Evolutionary conservation across 1,140 invertebrate species (phyloP), one percentile per base, ranked within the genome.

Genomic region (Penaeus indicus): DNA sequence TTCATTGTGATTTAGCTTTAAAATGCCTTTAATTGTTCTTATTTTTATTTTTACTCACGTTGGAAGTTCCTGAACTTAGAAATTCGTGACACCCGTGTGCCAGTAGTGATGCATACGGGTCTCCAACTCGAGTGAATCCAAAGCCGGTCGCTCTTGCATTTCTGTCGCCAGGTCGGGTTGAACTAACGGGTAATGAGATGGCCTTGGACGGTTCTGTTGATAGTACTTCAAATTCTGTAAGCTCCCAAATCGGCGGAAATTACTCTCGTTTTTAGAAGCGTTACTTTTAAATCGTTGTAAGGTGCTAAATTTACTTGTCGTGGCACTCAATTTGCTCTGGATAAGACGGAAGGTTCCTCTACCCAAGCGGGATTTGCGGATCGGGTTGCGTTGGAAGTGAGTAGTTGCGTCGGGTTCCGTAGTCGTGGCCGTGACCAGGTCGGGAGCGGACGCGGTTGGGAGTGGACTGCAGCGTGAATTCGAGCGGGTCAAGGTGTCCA

Each of bases 401-500:
- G 64, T 63, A 22, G 60, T 69, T 54, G 88, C 32, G 25, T 85
- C 83, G 32, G 54, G 60, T n/a, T 89, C 88, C 0, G 63, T 42
- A 84, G 87, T 69, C 13, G 82, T 38, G 21, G 83, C 88, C 63
- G 72, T 32, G 22, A 89, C 62, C 38, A 89, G 47, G n/a, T 89
- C 84, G 42, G 88, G 88, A 21, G 84, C 88, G 32, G 88, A 89
- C 38, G 78, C 77, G 18, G 88, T 85, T 0, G 87, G 87, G 62
- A 78, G 78, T 27, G 42, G 42, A 21, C 42, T 60, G 64, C 63
- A 80, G 18, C 38, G 38, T 25, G 83, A 82, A 22, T 85, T 85
- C 19, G 83, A 25, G 42, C 84, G 63, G 27, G 67, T 80, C 27
- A 97, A 92, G 19, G 96, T 97, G 92, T 97, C 96, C 72, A 97